A percentile compares a stretch with the other conserved stretches of the same genome.
Conservation (phyloP, 2,888 invertebrate species). For the Thymelicus sylvestris region DNA sequence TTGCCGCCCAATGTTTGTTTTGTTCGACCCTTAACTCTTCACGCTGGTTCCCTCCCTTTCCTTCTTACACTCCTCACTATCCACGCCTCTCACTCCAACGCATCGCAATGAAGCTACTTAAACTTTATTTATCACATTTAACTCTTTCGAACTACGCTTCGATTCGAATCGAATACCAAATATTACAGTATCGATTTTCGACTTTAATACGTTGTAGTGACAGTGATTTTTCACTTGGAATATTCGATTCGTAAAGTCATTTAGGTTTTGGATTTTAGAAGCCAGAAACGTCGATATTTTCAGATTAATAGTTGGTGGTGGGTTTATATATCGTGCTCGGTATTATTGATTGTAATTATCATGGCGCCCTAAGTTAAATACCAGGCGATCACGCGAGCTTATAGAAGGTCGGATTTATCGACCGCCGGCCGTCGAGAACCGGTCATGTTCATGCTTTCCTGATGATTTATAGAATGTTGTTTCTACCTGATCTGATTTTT, state of each 20-base stretch:
- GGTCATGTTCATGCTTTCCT: constrained; percentile 42
- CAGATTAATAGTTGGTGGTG: constrained; percentile 67
- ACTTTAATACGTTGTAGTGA: constrained; percentile 26
- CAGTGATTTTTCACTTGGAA: constrained; percentile 30
- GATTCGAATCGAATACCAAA: constrained; percentile 48
- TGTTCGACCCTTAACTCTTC: constrained; percentile 64
- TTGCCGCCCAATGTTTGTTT: constrained; percentile 75
- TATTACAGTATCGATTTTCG: constrained; percentile 28
- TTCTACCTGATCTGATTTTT: constrained; percentile 36
- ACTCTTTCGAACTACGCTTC: constrained; percentile 49
- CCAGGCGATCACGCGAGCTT: constrained; percentile 66
- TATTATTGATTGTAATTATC: constrained; percentile 81
- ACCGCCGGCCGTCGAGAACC: constrained; percentile 38
- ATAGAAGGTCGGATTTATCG: constrained; percentile 57
- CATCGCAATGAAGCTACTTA: constrained; percentile 62
- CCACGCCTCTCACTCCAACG: constrained; percentile 45
- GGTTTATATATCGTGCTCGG: constrained; percentile 54
- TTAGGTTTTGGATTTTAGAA: constrained; percentile 26
- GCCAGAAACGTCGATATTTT: constrained; percentile 45
- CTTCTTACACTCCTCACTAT: constrained; percentile 8
- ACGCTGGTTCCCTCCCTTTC: constrained; percentile 44
- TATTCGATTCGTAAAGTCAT: constrained; percentile 16
- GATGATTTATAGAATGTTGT: constrained; percentile 43
- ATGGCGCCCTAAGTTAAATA: constrained; percentile 71
- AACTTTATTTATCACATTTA: constrained; percentile 68